Evolutionary conservation across 2,888 invertebrate species (phyloP).

Genomic region (Alsophila aescularia): DNA sequence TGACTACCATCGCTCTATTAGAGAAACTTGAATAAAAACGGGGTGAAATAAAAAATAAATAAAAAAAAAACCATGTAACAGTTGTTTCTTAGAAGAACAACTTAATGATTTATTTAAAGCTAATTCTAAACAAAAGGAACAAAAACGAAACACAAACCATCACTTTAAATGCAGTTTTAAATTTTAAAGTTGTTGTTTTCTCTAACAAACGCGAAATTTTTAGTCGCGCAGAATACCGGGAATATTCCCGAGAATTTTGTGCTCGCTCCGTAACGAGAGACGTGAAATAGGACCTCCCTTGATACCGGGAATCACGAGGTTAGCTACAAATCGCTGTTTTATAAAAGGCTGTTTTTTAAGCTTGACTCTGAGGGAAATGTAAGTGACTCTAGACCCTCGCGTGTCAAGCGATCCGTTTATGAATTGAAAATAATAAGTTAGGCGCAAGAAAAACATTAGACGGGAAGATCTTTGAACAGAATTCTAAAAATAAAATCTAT

Average conservation of each 20-base stretch:
- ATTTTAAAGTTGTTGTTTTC: constrained; percentile 5
- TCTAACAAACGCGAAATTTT: constrained; percentile 7
- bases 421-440: too few relatives aligned
- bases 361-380: not conserved
- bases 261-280: not conserved
- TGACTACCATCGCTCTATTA: too few relatives aligned
- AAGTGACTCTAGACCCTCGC: too few relatives aligned
- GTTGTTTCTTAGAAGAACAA: not conserved
- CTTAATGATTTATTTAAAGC: constrained; percentile 3
- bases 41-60: too few relatives aligned
- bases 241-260: constrained; percentile 4
- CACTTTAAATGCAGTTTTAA: constrained; percentile 8
- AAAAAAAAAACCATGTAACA: too few relatives aligned
- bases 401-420: too few relatives aligned
- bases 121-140: constrained; percentile 2
- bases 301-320: constrained; percentile 2
- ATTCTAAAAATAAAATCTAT: too few relatives aligned
- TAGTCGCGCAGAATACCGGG: not conserved
- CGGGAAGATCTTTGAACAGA: too few relatives aligned
- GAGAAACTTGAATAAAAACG: too few relatives aligned
- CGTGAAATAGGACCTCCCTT: constrained; percentile 4
- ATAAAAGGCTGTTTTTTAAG: not conserved
- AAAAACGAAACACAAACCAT: constrained; percentile 4
- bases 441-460: too few relatives aligned
- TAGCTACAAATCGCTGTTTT: not conserved